A percentile compares a stretch with the other conserved stretches of the same genome.
phyloP scores from a whole-genome alignment of 2,888 invertebrate species.

The Epistrophe eligans region DNA sequence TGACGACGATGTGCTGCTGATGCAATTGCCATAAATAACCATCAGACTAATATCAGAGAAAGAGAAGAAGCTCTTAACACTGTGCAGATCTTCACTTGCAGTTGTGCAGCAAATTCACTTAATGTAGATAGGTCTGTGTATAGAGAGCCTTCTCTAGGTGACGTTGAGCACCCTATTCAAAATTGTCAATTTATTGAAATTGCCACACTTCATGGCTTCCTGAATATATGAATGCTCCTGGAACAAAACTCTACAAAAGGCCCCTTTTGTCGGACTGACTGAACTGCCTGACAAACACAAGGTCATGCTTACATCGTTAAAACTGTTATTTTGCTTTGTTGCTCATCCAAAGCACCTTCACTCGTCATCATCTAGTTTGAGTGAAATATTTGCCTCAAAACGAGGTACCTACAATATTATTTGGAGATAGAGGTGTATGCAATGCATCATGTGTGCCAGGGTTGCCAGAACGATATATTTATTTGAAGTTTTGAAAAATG shows the following conservation, averaged over 20 bases:
- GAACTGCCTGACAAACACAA: conserved; percentile 36
- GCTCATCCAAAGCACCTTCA: conserved; percentile 15
- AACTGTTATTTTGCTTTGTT: conserved; percentile 57
- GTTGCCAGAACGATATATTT: neutral
- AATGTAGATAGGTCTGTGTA: neutral
- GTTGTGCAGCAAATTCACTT: conserved; percentile 27
- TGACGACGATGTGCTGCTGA: conserved; percentile 24
- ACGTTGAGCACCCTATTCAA: conserved; percentile 30
- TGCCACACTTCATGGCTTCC: conserved; percentile 49
- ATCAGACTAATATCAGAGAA: conserved; percentile 7
- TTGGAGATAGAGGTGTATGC: conserved; percentile 24
- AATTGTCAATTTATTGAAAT: conserved; percentile 56
- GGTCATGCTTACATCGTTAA: conserved; percentile 60
- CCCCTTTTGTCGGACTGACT: neutral
- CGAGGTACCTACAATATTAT: neutral
- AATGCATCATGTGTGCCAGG: neutral
- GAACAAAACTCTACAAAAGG: conserved; percentile 14
- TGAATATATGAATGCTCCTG: neutral
- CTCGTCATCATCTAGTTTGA: conserved; percentile 36
- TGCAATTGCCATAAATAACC: conserved; percentile 68
- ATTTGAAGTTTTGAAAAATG: no score
- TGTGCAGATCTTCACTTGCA: conserved; percentile 33
- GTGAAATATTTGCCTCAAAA: conserved; percentile 22
- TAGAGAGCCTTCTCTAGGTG: conserved; percentile 30
- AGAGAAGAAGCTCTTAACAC: conserved; percentile 16